A percentile compares a stretch with the other conserved stretches of the same genome.
Conservation (phyloP, 2,113 vertebrate species). For the Hemibagrus wyckioides region DNA sequence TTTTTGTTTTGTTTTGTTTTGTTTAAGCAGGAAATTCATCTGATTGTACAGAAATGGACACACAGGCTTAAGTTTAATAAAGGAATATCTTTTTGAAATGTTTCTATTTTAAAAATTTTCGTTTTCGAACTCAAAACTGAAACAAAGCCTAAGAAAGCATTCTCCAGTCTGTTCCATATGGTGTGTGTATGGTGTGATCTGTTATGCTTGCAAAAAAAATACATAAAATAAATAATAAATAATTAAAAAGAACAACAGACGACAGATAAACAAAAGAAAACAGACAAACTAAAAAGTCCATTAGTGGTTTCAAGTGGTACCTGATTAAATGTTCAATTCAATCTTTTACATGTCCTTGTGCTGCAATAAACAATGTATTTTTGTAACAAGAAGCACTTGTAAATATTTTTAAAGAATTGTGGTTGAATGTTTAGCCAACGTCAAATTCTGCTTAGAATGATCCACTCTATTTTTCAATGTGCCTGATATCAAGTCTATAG, state of each 20-base stretch:
- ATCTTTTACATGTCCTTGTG: constrained; percentile 54
- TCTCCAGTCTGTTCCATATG: constrained; percentile 11
- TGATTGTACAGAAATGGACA: neutral
- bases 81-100: neutral
- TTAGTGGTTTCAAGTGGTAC: constrained; percentile 51
- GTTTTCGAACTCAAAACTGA: neutral
- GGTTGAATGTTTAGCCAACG: constrained; percentile 58
- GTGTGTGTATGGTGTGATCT: constrained; percentile 21
- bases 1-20: neutral
- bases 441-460: constrained; percentile 61
- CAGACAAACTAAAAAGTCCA: neutral
- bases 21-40: neutral
- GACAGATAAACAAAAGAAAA: too few relatives aligned
- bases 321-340: constrained; percentile 47
- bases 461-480: constrained; percentile 63
- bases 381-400: constrained; percentile 63
- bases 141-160: constrained; percentile 38
- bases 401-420: constrained; percentile 59
- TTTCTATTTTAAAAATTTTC: neutral
- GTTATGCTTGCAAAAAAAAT: constrained; percentile 43
- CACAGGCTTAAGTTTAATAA: neutral
- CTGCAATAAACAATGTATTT: constrained; percentile 63
- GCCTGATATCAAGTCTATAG: constrained; percentile 57
- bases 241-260: too few relatives aligned
- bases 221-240: too few relatives aligned